Conservation (phyloP, 2,888 invertebrate genomes). For the Cecidostiba fungosa region DNA sequence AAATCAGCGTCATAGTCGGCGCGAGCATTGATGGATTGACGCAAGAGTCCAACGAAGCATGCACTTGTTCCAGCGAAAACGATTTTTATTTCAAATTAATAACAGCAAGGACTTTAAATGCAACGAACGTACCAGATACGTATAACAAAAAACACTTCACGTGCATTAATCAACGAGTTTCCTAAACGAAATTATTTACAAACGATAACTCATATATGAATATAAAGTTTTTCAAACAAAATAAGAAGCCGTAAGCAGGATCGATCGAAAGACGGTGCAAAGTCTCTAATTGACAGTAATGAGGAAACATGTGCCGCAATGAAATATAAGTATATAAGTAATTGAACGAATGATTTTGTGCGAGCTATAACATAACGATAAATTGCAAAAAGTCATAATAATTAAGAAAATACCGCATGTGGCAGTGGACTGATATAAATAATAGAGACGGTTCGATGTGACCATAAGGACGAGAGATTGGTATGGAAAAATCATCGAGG, state of each 20-base stretch:
- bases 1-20: not conserved
- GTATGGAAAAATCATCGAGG: slow-evolving; percentile 26
- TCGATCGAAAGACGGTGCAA: not conserved
- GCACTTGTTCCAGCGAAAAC: slow-evolving; percentile 12
- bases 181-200: slow-evolving; percentile 48
- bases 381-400: not conserved
- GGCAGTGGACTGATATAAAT: slow-evolving; percentile 44
- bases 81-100: not conserved
- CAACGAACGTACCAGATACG: slow-evolving; percentile 24
- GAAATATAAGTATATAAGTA: no score
- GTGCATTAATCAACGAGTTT: slow-evolving; percentile 12
- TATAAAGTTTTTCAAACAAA: not conserved
- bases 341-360: slow-evolving; percentile 36
- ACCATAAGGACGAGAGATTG: slow-evolving; percentile 60
- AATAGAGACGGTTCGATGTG: not conserved
- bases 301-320: not conserved
- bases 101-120: slow-evolving; percentile 42
- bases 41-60: not conserved
- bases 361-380: slow-evolving; percentile 28
- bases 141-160: slow-evolving; percentile 3
- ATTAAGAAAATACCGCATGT: not conserved
- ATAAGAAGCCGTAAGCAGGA: not conserved
- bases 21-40: not conserved
- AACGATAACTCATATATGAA: not conserved
- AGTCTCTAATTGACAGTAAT: not conserved